phyloP scores from a whole-genome alignment of 1,140 invertebrate species.

The Drosophila repleta region DNA sequence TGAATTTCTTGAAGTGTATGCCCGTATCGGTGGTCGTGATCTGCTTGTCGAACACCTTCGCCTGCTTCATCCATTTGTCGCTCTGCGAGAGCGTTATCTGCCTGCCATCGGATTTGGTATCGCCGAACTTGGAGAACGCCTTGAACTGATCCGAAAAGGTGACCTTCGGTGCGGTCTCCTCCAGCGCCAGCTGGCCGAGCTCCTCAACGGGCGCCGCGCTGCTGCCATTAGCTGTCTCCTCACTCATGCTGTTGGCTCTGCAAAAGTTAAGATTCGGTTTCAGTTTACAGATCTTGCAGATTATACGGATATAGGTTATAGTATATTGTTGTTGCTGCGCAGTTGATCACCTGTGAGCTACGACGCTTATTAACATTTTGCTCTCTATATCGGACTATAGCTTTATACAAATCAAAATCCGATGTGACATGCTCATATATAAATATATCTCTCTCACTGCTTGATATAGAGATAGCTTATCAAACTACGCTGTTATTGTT shows the following conservation, averaged over 20 bases:
- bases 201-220: slow-evolving; percentile 67
- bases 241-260: slow-evolving; percentile 70
- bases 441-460: slow-evolving; percentile 7
- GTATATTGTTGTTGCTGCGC: slow-evolving; percentile 6
- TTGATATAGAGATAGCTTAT: slow-evolving; percentile 38
- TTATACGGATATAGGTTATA: background rate
- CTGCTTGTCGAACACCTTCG: slow-evolving; percentile 96
- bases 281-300: background rate
- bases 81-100: slow-evolving; percentile 93
- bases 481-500: background rate
- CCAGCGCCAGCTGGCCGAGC: slow-evolving; percentile 71
- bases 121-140: slow-evolving; percentile 94
- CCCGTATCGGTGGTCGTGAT: slow-evolving; percentile 95
- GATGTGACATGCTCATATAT: background rate
- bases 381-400: slow-evolving; percentile 6
- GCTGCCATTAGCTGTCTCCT: slow-evolving; percentile 65
- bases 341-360: slow-evolving; percentile 61
- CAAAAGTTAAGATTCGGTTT: background rate
- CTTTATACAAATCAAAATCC: slow-evolving; percentile 11
- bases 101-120: slow-evolving; percentile 93
- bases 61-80: slow-evolving; percentile 98
- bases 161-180: slow-evolving; percentile 72
- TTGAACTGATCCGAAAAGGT: slow-evolving; percentile 85
- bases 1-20: slow-evolving; percentile 95
- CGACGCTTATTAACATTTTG: slow-evolving; percentile 62